Percentiles rank a stretch among this genome's conserved stretches.
Evolutionary conservation across 2,113 vertebrate genomes (phyloP).

Genomic region (Podarcis raffonei): DNA sequence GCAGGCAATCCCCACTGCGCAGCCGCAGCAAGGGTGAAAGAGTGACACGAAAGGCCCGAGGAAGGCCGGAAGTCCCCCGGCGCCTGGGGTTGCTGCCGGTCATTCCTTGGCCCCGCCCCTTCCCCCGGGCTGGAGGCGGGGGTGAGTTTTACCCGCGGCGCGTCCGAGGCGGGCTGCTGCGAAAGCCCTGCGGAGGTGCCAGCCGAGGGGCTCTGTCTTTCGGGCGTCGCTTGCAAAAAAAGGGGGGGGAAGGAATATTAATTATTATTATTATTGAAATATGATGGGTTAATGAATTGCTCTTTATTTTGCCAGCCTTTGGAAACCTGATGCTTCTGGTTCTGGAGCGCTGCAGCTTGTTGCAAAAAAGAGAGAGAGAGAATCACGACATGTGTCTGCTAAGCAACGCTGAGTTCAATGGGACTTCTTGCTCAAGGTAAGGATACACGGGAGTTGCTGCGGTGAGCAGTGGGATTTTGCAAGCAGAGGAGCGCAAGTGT

Average conservation of each 20-base stretch:
- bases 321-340: neutral
- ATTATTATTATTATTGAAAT: neutral
- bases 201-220: accelerated
- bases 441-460: too few species aligned
- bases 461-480: neutral
- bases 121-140: neutral
- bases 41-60: neutral
- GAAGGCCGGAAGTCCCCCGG: neutral
- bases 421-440: neutral
- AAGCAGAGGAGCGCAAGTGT: neutral
- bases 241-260: neutral
- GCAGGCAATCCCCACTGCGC: neutral
- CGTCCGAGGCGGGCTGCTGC: too few species aligned
- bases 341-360: neutral
- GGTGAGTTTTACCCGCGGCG: too few species aligned
- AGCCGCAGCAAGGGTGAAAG: accelerated
- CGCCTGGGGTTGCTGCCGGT: neutral
- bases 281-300: neutral
- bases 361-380: too few species aligned
- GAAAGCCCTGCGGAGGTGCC: accelerated
- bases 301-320: neutral
- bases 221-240: neutral
- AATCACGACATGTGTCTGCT: too few species aligned
- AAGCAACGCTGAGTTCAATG: neutral
- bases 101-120: neutral